Conservation (phyloP, 2,888 invertebrate species). For the Microplitis deprimator region DNA sequence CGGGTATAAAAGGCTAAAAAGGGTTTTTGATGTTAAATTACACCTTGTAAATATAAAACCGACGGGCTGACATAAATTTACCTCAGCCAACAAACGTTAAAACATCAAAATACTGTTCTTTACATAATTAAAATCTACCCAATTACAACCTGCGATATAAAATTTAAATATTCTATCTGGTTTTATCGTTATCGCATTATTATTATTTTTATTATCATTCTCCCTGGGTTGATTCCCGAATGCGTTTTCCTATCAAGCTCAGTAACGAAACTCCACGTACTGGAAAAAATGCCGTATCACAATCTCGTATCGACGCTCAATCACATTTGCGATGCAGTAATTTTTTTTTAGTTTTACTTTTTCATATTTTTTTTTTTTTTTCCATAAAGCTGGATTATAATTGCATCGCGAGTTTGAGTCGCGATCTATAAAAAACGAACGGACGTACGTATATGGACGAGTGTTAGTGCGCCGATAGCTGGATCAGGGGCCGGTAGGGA, state of each 20-base stretch:
- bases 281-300: slow-evolving; percentile 53
- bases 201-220: slow-evolving; percentile 7
- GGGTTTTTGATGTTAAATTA: slow-evolving; percentile 33
- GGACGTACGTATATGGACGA: slow-evolving; percentile 40
- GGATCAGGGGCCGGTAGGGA: slow-evolving; percentile 47
- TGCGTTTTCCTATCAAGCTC: slow-evolving; percentile 56
- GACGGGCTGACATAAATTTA: background rate
- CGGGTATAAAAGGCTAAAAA: slow-evolving; percentile 22
- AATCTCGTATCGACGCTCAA: slow-evolving; percentile 70
- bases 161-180: background rate
- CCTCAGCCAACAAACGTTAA: slow-evolving; percentile 1
- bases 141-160: background rate
- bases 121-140: no score
- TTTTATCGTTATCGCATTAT: background rate
- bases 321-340: slow-evolving; percentile 70
- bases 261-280: background rate
- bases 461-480: slow-evolving; percentile 39
- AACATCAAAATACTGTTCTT: background rate
- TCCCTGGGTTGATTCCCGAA: slow-evolving; percentile 38
- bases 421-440: slow-evolving; percentile 48
- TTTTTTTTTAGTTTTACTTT: slow-evolving; percentile 55
- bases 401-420: slow-evolving; percentile 68
- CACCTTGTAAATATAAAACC: slow-evolving; percentile 12
- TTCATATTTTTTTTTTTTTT: slow-evolving; percentile 50
- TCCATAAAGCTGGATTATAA: slow-evolving; percentile 72